Percentiles rank a stretch among this genome's conserved stretches.
Evolutionary conservation across 30 jellyfish, hydroid and myxozoan species (phyloP).

Genomic region (Chrysaora quinquecirrha): DNA sequence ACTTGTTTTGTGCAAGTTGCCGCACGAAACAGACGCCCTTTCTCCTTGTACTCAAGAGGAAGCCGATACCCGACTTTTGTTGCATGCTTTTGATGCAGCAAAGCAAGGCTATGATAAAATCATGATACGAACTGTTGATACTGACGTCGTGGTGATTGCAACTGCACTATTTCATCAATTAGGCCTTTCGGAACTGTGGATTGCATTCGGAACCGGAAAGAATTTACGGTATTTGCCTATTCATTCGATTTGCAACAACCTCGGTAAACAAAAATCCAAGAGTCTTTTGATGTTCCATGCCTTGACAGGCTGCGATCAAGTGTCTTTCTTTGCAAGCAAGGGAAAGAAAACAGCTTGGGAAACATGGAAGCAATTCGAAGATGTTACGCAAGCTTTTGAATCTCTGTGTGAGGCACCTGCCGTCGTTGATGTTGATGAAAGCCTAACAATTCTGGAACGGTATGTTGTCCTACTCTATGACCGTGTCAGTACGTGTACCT

Average conservation of each 20-base stretch:
- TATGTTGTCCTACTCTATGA: conserved; percentile 30
- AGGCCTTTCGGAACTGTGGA: conserved; percentile 22
- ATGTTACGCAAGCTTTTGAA: conserved; percentile 11
- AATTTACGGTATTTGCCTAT: conserved; percentile 28
- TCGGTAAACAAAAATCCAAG: conserved; percentile 13
- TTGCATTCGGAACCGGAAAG: conserved; percentile 52
- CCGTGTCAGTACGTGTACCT: conserved; percentile 20
- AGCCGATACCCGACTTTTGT: conserved; percentile 48
- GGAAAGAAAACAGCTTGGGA: conserved; percentile 56
- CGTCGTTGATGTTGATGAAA: background rate
- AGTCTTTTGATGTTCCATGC: conserved; percentile 20
- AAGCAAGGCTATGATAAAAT: background rate
- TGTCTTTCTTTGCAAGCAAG: conserved; percentile 15
- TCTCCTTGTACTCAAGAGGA: conserved; percentile 48
- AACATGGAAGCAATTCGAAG: conserved; percentile 27
- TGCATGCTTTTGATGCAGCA: conserved; percentile 50
- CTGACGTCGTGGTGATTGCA: conserved; percentile 50
- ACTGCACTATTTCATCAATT: background rate
- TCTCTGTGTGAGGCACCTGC: conserved; percentile 23
- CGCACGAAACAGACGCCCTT: conserved; percentile 2
- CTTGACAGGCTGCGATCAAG: conserved; percentile 46
- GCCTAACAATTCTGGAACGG: conserved; percentile 8
- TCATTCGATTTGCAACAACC: conserved; percentile 12
- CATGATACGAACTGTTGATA: conserved; percentile 41
- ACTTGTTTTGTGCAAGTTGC: conserved; percentile 6